Conservation (phyloP, 2,797 vertebrate genomes). For the Lagodon rhomboides region DNA sequence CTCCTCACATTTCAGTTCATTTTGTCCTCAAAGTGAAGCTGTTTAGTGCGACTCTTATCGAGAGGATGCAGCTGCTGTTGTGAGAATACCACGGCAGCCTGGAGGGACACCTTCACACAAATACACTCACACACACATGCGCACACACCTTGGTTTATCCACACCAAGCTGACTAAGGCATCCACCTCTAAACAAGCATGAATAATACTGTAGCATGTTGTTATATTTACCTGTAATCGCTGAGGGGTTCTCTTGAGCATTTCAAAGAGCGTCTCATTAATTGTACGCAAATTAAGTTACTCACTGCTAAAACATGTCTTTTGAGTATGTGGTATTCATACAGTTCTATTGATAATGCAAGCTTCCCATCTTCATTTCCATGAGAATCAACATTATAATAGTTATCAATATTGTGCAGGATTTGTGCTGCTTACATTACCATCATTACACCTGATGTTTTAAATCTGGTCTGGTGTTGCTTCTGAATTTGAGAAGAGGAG, state of each 20-base stretch:
- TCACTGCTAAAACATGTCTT: not conserved
- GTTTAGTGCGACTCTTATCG: constrained; percentile 81
- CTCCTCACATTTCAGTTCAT: constrained; percentile 64
- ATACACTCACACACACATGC: constrained; percentile 7
- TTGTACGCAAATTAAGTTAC: constrained; percentile 14
- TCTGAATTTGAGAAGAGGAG: constrained; percentile 25
- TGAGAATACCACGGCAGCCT: constrained; percentile 59
- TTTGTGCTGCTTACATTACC: not conserved
- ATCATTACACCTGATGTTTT: not conserved
- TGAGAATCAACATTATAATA: not conserved
- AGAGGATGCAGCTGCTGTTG: constrained; percentile 78
- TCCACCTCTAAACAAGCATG: constrained; percentile 31
- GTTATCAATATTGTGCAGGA: not conserved
- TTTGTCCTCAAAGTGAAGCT: constrained; percentile 77
- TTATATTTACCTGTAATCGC: constrained; percentile 43
- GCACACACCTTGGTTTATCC: constrained; percentile 57
- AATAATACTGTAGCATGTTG: constrained; percentile 45
- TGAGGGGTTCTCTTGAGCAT: constrained; percentile 26
- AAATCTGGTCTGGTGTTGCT: not conserved
- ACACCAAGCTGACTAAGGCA: constrained; percentile 38
- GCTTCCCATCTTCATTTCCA: not conserved
- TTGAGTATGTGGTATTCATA: not conserved
- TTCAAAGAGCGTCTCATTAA: constrained; percentile 16
- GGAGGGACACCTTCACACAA: constrained; percentile 62
- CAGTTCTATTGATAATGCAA: not conserved